Conservation (phyloP, 2,113 vertebrate species). For the Scytalopus superciliaris region DNA sequence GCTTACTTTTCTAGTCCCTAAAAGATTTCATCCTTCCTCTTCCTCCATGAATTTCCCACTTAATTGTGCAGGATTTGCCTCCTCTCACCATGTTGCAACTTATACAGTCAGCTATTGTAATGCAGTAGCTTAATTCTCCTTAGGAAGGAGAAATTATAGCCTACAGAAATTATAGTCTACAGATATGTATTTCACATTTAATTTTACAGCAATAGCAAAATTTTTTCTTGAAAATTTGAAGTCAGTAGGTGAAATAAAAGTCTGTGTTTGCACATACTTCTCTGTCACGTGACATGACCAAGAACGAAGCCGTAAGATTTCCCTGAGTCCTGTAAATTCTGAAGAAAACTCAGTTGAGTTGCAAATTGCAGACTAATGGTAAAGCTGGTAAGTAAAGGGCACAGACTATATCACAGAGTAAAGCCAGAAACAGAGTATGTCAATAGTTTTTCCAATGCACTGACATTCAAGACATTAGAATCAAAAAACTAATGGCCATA, state of each 20-base stretch:
- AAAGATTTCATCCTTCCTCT: background rate
- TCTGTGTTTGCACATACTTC: background rate
- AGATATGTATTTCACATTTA: background rate
- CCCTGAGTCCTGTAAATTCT: background rate
- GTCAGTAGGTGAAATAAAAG: background rate
- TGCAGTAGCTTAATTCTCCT: background rate
- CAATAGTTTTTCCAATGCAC: background rate
- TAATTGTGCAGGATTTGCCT: background rate
- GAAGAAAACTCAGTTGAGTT: background rate
- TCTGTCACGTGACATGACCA: background rate
- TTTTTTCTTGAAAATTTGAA: background rate
- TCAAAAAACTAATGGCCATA: background rate
- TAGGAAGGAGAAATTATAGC: background rate
- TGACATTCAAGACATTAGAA: background rate
- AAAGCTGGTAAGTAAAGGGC: background rate
- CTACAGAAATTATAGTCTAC: background rate
- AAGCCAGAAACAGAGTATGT: background rate
- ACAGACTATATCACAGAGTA: background rate
- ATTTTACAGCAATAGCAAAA: background rate
- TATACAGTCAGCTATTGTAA: background rate
- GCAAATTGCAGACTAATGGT: background rate
- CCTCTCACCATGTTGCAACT: background rate
- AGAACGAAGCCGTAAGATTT: background rate
- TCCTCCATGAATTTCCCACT: background rate
- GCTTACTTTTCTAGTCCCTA: background rate